These are phyloP conservation scores for Morinoia aosen DNA, from an alignment of 2,888 invertebrate genomes.

Conservation along the genomic window DNA sequence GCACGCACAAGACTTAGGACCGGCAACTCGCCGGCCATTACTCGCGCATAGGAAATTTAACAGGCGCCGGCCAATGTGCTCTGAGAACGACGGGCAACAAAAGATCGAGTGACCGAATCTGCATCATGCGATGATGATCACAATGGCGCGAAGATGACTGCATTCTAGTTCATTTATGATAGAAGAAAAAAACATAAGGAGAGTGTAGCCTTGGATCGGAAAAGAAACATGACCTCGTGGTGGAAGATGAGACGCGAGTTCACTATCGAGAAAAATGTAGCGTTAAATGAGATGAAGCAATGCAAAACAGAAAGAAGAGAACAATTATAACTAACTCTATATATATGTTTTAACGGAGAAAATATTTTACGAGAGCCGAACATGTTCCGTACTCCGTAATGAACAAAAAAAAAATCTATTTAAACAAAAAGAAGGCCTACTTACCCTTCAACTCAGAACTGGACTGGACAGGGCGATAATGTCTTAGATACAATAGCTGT, in stretches of 20 bases:
- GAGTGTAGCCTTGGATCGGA: not conserved
- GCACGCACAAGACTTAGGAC: not conserved
- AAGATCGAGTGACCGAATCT: not conserved
- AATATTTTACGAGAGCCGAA: too few species aligned
- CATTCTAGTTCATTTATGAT: not conserved
- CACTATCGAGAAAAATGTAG: not conserved
- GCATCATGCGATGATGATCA: not conserved
- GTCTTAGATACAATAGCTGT: too few species aligned
- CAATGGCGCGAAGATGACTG: not conserved
- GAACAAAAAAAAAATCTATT: too few species aligned
- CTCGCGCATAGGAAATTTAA: not conserved
- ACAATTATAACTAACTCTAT: too few species aligned
- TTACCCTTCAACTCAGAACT: too few species aligned
- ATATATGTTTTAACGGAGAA: too few species aligned
- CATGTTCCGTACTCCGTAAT: too few species aligned
- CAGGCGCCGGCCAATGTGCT: not conserved
- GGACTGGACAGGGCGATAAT: too few species aligned
- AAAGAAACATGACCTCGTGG: not conserved
- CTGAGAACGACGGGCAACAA: not conserved
- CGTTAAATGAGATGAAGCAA: not conserved
- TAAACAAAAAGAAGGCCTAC: too few species aligned
- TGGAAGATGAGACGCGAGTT: not conserved
- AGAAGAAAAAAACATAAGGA: not conserved
- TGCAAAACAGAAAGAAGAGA: not conserved
- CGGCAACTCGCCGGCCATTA: not conserved